Evolutionary conservation across 2,113 vertebrate genomes (phyloP).

Genomic region (Origma solitaria): DNA sequence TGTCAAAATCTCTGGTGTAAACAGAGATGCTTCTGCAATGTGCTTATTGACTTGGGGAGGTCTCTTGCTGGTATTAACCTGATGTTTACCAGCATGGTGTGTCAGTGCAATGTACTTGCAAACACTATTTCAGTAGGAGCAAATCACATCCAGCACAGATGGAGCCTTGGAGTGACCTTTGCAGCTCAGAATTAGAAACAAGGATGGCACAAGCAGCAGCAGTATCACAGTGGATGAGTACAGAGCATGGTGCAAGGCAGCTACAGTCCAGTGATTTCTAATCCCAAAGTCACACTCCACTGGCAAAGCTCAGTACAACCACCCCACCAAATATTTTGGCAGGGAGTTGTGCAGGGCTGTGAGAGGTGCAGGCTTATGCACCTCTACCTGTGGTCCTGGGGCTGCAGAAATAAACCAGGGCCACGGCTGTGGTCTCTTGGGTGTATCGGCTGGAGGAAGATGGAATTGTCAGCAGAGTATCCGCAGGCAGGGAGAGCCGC

Average conservation of each 20-base stretch:
- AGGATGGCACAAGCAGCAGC: background rate
- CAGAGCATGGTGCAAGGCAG: background rate
- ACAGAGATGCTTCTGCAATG: background rate
- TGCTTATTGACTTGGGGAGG: background rate
- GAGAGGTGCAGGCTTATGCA: background rate
- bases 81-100: background rate
- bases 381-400: background rate
- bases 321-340: background rate
- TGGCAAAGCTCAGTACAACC: background rate
- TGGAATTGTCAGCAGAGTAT: background rate
- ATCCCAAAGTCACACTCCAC: background rate
- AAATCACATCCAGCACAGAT: background rate
- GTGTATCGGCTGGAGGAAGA: background rate
- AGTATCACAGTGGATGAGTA: background rate
- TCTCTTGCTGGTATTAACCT: background rate
- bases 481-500: accelerated
- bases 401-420: background rate
- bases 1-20: background rate
- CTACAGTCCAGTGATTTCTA: background rate
- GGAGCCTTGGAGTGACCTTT: background rate
- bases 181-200: background rate
- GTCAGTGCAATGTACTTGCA: background rate
- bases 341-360: background rate
- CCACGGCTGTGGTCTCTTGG: accelerated
- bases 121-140: background rate